Base-by-base conservation (phyloP, 2,888 invertebrate genomes). In the Mylabris sibirica region DNA sequence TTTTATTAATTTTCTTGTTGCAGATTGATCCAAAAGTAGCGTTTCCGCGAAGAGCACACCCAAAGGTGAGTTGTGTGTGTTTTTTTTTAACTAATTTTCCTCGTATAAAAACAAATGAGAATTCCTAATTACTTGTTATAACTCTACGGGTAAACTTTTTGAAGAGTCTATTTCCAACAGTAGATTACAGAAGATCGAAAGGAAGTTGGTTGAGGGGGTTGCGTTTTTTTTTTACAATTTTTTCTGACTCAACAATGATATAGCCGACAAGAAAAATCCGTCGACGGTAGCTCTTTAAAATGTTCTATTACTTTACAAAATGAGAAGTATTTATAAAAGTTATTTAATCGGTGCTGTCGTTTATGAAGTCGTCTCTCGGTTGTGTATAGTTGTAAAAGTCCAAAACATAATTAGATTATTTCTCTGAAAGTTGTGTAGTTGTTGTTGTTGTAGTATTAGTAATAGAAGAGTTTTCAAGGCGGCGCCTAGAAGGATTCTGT, bases 21-120 rank as follows among this genome's bases (percentile, higher is more conserved):
- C 94, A 99, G 98, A 98, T 99, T 90, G 99, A 99, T 88, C 99
- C 99, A 81, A 99, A 99, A 92, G 97, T 99, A 88, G 99, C 99
- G 86, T 99, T 99, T 89, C 99, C 99, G 81, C 93, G 98, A 89
- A 92, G 97, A 92, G 96, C 97, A 89, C 97, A 98, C 89, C 97
- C 97, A 87, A 98, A 97, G 94, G 97, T 97, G 90, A 93, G 93
- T 75, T 63, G 61, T 49, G 26, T 49, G 4, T 1, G 8, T 12
- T 53, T 53, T 53, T 22, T 53, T 9, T 53, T 53, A 59, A 34
- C 20, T 4, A 17, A 4, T 4, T 4, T 14, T 41, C 41, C 41
- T 5, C 17, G 41, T 24, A 14, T 14, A 20, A 22, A 59, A 24
- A 14, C 22, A 6, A 3, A 59, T 30, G 26, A 30, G 12, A 26